Evolutionary conservation across 2,888 invertebrate genomes (phyloP).

Genomic region (Kryphioiulus occultus): DNA sequence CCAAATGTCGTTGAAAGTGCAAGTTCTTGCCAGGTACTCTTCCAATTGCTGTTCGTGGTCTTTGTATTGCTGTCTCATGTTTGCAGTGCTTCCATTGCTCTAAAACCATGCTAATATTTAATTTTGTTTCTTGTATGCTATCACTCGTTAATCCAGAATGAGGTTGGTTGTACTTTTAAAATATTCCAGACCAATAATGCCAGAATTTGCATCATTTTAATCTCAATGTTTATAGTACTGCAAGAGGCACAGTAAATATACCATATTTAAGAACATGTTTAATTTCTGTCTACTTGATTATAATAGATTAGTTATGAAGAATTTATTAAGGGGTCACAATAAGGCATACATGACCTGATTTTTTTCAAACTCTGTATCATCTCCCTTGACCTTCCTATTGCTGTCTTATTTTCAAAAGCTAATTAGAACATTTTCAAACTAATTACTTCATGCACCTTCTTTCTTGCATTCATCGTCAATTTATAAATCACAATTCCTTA

Average conservation of each 20-base stretch:
- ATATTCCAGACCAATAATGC: not conserved
- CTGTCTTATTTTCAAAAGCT: not conserved
- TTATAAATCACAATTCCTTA: no score
- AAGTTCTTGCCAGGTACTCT: constrained; percentile 52
- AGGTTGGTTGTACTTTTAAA: not conserved
- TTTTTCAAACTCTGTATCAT: not conserved
- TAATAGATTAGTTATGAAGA: no score
- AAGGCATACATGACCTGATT: not conserved
- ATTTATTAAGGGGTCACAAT: not conserved
- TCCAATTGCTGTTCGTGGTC: not conserved
- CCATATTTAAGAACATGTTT: not conserved
- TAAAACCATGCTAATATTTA: not conserved
- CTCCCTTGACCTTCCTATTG: not conserved
- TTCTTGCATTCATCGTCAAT: no score
- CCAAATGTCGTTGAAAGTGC: constrained; percentile 52
- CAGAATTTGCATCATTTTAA: not conserved
- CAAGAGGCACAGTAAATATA: not conserved
- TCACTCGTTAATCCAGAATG: constrained; percentile 21
- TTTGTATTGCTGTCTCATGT: not conserved
- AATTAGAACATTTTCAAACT: no score
- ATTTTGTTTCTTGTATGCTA: constrained; percentile 14
- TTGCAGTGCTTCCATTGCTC: not conserved
- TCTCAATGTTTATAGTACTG: not conserved
- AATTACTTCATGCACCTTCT: no score
- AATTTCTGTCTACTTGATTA: no score